Conservation (phyloP, 35 echinoderm and acorn worm genomes). For the Heliocidaris tuberculata region DNA sequence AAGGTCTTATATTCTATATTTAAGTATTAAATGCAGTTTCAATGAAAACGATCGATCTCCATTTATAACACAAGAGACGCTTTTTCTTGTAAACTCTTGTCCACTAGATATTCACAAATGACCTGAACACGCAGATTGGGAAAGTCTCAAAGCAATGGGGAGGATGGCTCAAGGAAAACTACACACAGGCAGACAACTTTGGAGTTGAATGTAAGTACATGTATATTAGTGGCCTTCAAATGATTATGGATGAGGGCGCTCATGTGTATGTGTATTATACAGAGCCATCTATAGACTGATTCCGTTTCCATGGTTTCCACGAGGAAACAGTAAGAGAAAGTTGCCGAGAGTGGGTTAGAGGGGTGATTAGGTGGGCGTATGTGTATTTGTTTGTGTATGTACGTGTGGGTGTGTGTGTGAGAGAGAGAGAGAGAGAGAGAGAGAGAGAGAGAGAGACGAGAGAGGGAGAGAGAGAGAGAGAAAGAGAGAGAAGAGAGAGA, state of each 20-base stretch:
- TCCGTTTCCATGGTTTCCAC: neutral
- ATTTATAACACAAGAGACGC: too few relatives aligned
- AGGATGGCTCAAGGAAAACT: constrained; percentile 44
- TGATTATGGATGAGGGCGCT: too few relatives aligned
- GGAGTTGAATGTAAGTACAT: constrained; percentile 51
- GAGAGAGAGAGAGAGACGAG: too few relatives aligned
- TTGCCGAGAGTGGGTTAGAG: neutral
- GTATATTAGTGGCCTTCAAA: too few relatives aligned
- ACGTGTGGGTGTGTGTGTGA: too few relatives aligned
- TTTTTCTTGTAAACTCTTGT: neutral
- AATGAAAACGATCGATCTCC: too few relatives aligned
- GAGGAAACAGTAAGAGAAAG: neutral
- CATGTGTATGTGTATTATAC: too few relatives aligned
- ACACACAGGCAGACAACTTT: constrained; percentile 59
- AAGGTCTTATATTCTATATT: too few relatives aligned
- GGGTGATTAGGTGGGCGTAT: neutral
- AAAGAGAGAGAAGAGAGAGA: neutral
- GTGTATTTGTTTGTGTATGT: too few relatives aligned
- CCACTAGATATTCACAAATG: constrained; percentile 13
- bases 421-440: too few relatives aligned
- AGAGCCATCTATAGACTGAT: neutral
- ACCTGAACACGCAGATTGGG: constrained; percentile 39
- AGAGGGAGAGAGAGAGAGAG: neutral
- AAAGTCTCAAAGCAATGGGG: constrained; percentile 64
- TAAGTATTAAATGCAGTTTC: too few relatives aligned